Conservation (phyloP, 2,888 invertebrate genomes). For the Coleophora flavipennella region DNA sequence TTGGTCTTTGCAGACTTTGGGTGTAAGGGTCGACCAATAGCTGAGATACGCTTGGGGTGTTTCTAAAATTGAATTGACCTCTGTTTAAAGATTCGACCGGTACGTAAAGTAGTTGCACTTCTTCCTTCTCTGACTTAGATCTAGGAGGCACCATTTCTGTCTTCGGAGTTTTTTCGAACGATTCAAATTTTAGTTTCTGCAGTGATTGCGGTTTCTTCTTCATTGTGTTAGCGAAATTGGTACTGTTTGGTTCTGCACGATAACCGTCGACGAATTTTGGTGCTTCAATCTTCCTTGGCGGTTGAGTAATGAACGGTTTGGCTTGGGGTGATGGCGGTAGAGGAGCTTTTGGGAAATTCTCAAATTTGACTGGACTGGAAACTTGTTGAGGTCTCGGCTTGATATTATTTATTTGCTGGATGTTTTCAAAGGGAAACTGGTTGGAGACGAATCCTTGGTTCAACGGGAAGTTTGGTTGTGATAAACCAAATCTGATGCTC, state of each 20-base stretch:
- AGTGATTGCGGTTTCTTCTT: constrained; percentile 49
- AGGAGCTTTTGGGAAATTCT: constrained; percentile 28
- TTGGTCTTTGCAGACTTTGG: constrained; percentile 33
- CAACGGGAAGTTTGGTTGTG: constrained; percentile 52
- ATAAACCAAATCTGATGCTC: constrained; percentile 51
- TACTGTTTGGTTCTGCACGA: constrained; percentile 43
- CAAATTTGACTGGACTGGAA: constrained; percentile 41
- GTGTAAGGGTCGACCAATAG: constrained; percentile 44
- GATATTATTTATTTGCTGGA: constrained; percentile 26
- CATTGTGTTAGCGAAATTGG: too few relatives aligned
- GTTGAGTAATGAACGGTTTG: constrained; percentile 38
- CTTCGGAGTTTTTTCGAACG: constrained; percentile 36
- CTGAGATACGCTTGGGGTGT: constrained; percentile 33
- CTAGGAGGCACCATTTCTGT: constrained; percentile 29
- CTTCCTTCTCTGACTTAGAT: constrained; percentile 67
- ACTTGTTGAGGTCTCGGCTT: constrained; percentile 33
- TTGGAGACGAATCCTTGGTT: constrained; percentile 55
- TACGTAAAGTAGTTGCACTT: constrained; percentile 86
- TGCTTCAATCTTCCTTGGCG: constrained; percentile 35
- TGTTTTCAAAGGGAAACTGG: constrained; percentile 42
- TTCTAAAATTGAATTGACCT: constrained; percentile 56
- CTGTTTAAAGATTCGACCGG: constrained; percentile 81
- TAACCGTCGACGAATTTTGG: constrained; percentile 60
- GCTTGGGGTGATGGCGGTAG: constrained; percentile 27
- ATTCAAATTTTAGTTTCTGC: constrained; percentile 55